phyloP scores from a whole-genome alignment of 2,888 invertebrate species.

The Incurvaria masculella region DNA sequence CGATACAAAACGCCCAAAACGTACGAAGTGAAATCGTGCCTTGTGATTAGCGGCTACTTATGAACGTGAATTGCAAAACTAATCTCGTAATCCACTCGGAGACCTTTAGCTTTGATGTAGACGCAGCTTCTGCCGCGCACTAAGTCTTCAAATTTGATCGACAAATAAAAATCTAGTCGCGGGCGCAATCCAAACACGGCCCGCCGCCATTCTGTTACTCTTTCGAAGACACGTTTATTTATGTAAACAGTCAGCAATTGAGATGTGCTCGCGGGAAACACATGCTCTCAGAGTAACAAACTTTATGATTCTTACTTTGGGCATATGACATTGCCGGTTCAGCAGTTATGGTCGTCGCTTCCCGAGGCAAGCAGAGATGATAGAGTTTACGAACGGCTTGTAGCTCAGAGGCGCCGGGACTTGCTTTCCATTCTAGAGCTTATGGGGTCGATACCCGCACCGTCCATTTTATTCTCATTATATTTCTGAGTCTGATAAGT shows the following conservation, averaged over 20 bases:
- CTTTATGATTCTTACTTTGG: too few relatives aligned
- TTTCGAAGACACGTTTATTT: background rate
- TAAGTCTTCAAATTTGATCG: background rate
- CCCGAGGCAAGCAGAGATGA: too few relatives aligned
- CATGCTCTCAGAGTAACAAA: too few relatives aligned
- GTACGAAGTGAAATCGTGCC: background rate
- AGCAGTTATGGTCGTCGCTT: too few relatives aligned
- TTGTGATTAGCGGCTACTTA: background rate
- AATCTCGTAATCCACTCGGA: background rate
- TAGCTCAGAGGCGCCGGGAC: too few relatives aligned
- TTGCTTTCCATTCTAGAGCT: too few relatives aligned
- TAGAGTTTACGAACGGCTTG: too few relatives aligned
- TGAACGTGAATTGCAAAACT: background rate
- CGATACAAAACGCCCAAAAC: too few relatives aligned
- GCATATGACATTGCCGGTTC: too few relatives aligned
- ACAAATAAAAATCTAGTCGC: background rate
- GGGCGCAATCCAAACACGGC: background rate
- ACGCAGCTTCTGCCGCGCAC: background rate
- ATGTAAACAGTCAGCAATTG: background rate
- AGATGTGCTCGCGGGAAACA: background rate
- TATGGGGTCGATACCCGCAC: too few relatives aligned
- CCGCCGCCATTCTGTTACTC: background rate
- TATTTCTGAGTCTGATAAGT: too few relatives aligned
- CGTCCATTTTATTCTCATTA: too few relatives aligned
- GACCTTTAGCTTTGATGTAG: background rate